phyloP scores from a whole-genome alignment of 2,113 vertebrate genomes.

The Neotoma lepida region DNA sequence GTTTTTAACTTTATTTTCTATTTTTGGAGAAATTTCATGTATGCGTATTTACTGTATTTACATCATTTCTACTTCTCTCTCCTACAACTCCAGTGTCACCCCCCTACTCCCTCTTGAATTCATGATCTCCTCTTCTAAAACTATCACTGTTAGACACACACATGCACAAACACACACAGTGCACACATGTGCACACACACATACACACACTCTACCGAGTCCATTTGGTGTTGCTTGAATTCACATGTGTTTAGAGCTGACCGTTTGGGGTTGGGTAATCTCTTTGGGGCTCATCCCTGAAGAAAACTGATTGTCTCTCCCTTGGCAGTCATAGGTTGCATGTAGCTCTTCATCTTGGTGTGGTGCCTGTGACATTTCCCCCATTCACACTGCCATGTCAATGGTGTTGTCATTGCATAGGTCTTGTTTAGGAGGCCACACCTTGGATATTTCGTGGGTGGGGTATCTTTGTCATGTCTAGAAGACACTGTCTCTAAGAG shows the following conservation, averaged over 20 bases:
- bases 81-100: no score
- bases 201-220: neutral
- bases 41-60: neutral
- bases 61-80: neutral
- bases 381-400: no score
- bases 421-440: neutral
- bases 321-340: neutral
- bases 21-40: neutral
- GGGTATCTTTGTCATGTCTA: neutral
- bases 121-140: neutral
- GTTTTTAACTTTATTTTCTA: neutral
- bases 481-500: neutral
- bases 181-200: neutral
- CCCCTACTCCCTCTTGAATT: neutral
- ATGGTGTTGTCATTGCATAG: neutral
- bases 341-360: neutral
- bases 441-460: neutral
- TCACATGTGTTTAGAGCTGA: neutral
- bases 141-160: neutral
- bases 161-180: neutral
- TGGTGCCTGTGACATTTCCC: neutral
- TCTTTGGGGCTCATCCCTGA: neutral
- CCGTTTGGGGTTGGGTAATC: no score
- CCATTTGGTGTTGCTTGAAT: neutral
- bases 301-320: neutral